phyloP scores from a whole-genome alignment of 2,888 invertebrate genomes.

The Laothoe populi region DNA sequence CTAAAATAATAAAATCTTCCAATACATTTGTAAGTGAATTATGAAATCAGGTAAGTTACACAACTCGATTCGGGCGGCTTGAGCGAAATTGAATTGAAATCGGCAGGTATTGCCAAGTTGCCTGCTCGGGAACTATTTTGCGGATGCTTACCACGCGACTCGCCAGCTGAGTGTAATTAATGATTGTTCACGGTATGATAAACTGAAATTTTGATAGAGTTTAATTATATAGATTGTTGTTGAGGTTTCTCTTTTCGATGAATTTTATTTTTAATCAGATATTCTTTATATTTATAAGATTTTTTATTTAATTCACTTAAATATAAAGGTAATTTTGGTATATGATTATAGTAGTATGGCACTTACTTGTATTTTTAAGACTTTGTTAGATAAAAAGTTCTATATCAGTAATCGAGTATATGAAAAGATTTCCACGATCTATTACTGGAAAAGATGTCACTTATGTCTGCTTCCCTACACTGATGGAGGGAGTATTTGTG shows the following conservation, averaged over 20 bases:
- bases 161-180: constrained; percentile 22
- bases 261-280: neutral
- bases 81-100: constrained; percentile 31
- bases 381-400: too few relatives aligned
- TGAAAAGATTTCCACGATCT: too few relatives aligned
- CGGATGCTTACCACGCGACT: constrained; percentile 25
- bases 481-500: too few relatives aligned
- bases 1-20: constrained; percentile 15
- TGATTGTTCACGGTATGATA: constrained; percentile 19
- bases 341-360: too few relatives aligned
- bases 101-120: constrained; percentile 27
- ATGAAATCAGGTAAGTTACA: constrained; percentile 24
- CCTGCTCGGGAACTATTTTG: constrained; percentile 26
- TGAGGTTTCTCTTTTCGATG: neutral
- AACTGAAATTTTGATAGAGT: constrained; percentile 7
- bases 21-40: constrained; percentile 20
- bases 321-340: too few relatives aligned
- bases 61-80: constrained; percentile 23
- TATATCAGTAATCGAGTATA: too few relatives aligned
- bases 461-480: too few relatives aligned
- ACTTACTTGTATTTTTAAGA: too few relatives aligned
- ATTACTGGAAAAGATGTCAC: too few relatives aligned
- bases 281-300: neutral
- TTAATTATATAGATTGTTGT: neutral
- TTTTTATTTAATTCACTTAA: too few relatives aligned